phyloP scores from a whole-genome alignment of 1,140 invertebrate species.

The Sinella curviseta region DNA sequence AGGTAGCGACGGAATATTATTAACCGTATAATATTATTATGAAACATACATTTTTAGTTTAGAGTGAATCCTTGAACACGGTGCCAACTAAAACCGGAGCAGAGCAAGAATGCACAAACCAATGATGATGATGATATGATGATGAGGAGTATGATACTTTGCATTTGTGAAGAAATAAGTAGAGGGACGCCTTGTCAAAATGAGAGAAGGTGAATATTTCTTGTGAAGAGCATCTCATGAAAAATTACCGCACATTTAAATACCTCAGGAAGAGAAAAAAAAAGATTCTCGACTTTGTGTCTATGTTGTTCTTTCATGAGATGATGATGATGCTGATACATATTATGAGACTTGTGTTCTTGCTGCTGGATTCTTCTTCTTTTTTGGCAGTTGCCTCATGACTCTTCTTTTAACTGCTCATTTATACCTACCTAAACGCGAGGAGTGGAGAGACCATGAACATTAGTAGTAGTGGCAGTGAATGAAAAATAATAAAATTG shows the following conservation, averaged over 20 bases:
- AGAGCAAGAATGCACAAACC: background rate
- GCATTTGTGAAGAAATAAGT: background rate
- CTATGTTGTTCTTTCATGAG: background rate
- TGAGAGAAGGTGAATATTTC: background rate
- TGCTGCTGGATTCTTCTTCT: background rate
- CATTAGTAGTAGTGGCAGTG: too few species aligned
- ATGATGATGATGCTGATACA: background rate
- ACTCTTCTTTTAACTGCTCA: background rate
- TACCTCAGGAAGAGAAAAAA: background rate
- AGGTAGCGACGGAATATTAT: background rate
- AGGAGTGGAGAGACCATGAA: too few species aligned
- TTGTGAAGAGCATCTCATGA: constrained; percentile 13
- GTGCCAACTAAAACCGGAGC: constrained; percentile 17
- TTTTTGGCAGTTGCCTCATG: background rate
- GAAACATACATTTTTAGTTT: background rate
- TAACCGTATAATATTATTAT: background rate
- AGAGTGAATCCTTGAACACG: constrained; percentile 2
- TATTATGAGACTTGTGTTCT: background rate
- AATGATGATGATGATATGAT: background rate
- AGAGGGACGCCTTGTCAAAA: background rate
- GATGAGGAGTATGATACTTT: constrained; percentile 5
- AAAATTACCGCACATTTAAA: constrained; percentile 19
- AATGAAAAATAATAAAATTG: too few species aligned
- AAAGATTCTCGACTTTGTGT: background rate
- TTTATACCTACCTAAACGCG: background rate